These are phyloP conservation scores for Emydoidea blandingii DNA, from an alignment of 2,797 vertebrate genomes.

Conservation along the genomic window DNA sequence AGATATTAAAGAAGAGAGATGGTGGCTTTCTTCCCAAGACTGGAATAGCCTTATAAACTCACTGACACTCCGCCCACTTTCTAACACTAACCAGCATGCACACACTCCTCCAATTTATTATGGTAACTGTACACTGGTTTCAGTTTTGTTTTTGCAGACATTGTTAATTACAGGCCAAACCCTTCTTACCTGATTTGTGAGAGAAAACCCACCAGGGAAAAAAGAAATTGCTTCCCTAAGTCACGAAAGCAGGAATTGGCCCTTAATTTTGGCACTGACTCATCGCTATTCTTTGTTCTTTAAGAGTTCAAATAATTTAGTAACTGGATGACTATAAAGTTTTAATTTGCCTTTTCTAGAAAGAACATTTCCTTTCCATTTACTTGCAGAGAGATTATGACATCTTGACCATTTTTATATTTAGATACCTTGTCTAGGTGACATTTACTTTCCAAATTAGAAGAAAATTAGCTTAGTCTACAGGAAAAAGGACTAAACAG, in stretches of 20 bases:
- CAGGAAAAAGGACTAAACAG: not conserved
- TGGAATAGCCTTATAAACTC: not conserved
- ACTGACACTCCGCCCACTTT: too few species aligned
- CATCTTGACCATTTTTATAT: not conserved
- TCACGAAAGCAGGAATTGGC: not conserved
- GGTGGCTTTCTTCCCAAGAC: not conserved
- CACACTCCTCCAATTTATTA: too few species aligned
- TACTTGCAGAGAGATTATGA: not conserved
- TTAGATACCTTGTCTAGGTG: not conserved
- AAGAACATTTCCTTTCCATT: not conserved
- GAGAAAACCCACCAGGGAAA: not conserved
- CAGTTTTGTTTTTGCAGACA: not conserved
- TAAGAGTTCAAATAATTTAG: not conserved
- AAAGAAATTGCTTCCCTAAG: not conserved
- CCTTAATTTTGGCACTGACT: not conserved
- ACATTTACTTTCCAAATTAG: not conserved
- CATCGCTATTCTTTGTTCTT: not conserved
- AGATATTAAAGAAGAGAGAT: rapidly evolving
- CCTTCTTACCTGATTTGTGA: not conserved
- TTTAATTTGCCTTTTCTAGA: not conserved
- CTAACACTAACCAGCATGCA: too few species aligned
- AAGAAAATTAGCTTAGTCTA: not conserved
- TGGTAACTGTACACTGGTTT: not conserved
- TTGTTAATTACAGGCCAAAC: not conserved
- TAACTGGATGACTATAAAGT: not conserved